Evolutionary conservation across 2,888 invertebrate genomes (phyloP), one percentile per base, ranked within the genome.

Genomic region (Machimus rusticus): DNA sequence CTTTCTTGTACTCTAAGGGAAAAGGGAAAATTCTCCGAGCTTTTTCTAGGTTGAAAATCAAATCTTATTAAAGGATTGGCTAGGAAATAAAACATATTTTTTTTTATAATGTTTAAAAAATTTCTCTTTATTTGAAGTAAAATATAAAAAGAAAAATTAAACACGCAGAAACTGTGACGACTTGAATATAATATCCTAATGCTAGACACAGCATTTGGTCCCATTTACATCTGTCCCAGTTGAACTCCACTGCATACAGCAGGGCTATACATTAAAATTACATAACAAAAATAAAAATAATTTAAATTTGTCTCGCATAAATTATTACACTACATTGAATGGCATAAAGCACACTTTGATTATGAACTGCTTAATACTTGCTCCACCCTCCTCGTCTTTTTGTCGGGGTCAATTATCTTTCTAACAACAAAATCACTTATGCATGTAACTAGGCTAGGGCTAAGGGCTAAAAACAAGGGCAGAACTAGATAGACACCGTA

Each of bases 261-360:
- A 39, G 79, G 51, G 3, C 39, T 43, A 51, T 66, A 23, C 79
- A 51, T 79, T 51, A 79, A 79, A 79, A 79, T 39, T 79, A 79
- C 39, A 79, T 51, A 79, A 79, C 79, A 79, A 79, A 79, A 79
- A 8, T 79, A 79, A 79, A 79, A 79, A 79, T 82, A 82, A 82
- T 82, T 82, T 82, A 82, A 82, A 66, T 82, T 82, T 82, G 57
- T 34, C 34, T 55, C 57, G 57, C 34, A 82, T 82, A 82, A 82
- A 66, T 82, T 82, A 82, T 57, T 82, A 57, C 46, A 82, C 82
- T 82, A 82, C 82, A 28, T 66, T 66, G 82, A 82, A 82, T 82
- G 82, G 82, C 82, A 66, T 82, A 82, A 82, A 82, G 82, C 82
- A 82, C 82, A 37, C 82, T 82, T 82, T 82, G 66, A 57, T 82